A percentile compares a stretch with the other conserved stretches of the same genome.
phyloP scores from a whole-genome alignment of 1,140 invertebrate genomes.

The Saxidomus purpurata region DNA sequence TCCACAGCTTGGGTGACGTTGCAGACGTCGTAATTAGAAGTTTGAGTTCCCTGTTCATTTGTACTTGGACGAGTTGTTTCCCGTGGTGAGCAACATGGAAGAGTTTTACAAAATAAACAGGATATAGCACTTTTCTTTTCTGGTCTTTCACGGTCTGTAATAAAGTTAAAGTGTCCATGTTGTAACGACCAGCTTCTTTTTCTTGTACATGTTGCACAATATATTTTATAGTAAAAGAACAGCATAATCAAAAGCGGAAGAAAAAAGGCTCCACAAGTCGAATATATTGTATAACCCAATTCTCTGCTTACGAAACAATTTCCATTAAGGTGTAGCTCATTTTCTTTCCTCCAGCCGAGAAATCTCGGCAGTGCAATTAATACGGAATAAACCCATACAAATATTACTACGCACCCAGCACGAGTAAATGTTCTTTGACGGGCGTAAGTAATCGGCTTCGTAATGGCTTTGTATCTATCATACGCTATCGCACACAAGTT shows the following conservation, averaged over 20 bases:
- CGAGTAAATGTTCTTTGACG: conserved; percentile 95
- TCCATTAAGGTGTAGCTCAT: conserved; percentile 44
- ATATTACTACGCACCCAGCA: conserved; percentile 94
- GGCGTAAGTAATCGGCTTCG: conserved; percentile 87
- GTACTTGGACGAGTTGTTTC: neutral
- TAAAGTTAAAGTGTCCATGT: conserved; percentile 69
- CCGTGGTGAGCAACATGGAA: neutral
- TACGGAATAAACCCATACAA: conserved; percentile 96
- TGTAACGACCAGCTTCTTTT: conserved; percentile 81
- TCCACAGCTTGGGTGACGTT: neutral
- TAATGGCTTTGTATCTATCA: conserved; percentile 87
- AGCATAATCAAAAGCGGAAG: conserved; percentile 86
- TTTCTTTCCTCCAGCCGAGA: conserved; percentile 92
- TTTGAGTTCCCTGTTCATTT: conserved; percentile 34
- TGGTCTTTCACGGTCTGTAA: neutral
- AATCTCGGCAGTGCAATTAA: conserved; percentile 97
- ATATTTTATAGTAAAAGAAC: conserved; percentile 86
- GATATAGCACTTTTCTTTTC: neutral
- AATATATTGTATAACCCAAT: conserved; percentile 86
- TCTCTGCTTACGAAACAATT: conserved; percentile 82
- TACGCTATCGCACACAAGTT: conserved; percentile 88
- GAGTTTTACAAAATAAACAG: neutral
- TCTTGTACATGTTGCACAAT: conserved; percentile 83
- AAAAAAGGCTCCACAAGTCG: conserved; percentile 86
- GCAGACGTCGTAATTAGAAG: neutral